These are phyloP conservation scores for Cepaea nemoralis DNA, from an alignment of 1,140 invertebrate genomes.

Conservation along the genomic window DNA sequence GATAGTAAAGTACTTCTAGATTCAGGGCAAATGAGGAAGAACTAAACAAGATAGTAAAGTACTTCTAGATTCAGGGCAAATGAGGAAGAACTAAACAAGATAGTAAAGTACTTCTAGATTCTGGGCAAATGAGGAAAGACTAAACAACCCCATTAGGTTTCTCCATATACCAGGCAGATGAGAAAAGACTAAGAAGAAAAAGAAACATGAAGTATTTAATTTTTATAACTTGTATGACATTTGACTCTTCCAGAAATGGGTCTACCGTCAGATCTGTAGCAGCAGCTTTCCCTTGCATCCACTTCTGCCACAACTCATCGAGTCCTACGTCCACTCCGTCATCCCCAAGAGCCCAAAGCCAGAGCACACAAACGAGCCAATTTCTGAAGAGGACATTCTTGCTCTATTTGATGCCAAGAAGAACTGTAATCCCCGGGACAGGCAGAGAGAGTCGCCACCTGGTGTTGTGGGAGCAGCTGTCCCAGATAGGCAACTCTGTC, in stretches of 20 bases:
- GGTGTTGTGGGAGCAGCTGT: background rate
- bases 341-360: conserved; percentile 77
- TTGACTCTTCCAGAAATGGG: conserved; percentile 87
- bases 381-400: conserved; percentile 90
- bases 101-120: too few species aligned
- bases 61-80: too few species aligned
- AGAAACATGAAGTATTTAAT: too few species aligned
- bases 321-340: conserved; percentile 95
- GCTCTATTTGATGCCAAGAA: conserved; percentile 78
- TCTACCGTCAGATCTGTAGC: conserved; percentile 90
- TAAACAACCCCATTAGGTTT: too few species aligned
- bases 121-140: too few species aligned
- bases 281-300: conserved; percentile 90
- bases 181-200: too few species aligned
- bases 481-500: conserved; percentile 77
- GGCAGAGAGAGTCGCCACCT: background rate
- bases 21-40: too few species aligned
- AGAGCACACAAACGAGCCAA: conserved; percentile 89
- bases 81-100: too few species aligned
- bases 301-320: conserved; percentile 90
- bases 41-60: too few species aligned
- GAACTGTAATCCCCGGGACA: background rate
- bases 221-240: too few species aligned
- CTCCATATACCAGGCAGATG: too few species aligned
- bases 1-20: too few species aligned